phyloP scores from a whole-genome alignment of 2,888 invertebrate species.

The Brenthis ino region DNA sequence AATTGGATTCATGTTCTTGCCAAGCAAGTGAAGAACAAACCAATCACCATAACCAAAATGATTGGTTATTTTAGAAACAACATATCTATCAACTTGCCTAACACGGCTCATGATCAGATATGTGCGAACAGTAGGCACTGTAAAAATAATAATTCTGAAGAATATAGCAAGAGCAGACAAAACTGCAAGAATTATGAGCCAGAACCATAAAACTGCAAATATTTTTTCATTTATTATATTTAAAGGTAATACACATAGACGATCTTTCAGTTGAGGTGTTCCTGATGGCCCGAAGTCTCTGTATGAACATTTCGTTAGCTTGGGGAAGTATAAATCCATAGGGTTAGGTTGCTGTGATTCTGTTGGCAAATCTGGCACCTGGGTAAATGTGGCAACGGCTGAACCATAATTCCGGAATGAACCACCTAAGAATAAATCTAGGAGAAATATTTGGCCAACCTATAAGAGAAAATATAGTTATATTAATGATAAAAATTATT shows the following conservation, averaged over 20 bases:
- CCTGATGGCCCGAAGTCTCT: constrained; percentile 84
- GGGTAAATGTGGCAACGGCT: constrained; percentile 72
- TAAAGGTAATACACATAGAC: constrained; percentile 88
- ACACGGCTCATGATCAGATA: constrained; percentile 84
- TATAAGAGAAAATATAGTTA: constrained; percentile 46
- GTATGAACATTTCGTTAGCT: constrained; percentile 85
- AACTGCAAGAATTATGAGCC: constrained; percentile 85
- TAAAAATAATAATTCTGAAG: constrained; percentile 84
- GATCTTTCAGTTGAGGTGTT: constrained; percentile 79
- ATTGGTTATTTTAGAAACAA: constrained; percentile 78
- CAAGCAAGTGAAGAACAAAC: constrained; percentile 88
- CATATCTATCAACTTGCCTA: constrained; percentile 75
- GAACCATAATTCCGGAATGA: constrained; percentile 84
- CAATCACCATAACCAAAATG: constrained; percentile 87
- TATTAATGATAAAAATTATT: not conserved
- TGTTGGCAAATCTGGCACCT: constrained; percentile 57
- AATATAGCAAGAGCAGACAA: constrained; percentile 84
- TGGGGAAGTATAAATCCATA: constrained; percentile 87
- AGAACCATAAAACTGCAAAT: constrained; percentile 88
- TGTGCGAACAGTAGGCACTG: constrained; percentile 81
- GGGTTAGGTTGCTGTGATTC: constrained; percentile 66
- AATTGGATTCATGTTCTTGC: constrained; percentile 88
- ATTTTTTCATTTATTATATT: constrained; percentile 92
- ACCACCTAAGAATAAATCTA: constrained; percentile 85
- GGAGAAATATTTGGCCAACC: constrained; percentile 86